Evolutionary conservation across 2,888 invertebrate species (phyloP), one percentile per base, ranked within the genome.

Genomic region (Dioctria rufipes): DNA sequence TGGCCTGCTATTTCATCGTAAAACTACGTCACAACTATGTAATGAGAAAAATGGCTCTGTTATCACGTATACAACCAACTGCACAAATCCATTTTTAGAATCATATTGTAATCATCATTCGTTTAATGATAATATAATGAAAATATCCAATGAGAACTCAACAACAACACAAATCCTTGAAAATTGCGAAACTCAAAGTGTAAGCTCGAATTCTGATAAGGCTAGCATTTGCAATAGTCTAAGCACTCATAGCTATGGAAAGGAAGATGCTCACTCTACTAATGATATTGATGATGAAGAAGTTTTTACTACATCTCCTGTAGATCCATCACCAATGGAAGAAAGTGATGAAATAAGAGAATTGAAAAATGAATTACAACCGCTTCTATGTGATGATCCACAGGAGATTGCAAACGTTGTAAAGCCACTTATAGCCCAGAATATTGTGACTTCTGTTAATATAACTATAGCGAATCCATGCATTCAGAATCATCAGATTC

Each of bases 381-480:
- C 90, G 0, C 82, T 90, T 49, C 84, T 90, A 39, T 86, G 88
- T 0, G 89, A 88, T 0, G 87, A 87, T 49, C 84, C 87, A 0
- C 86, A 87, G 0, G 86, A 88, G 6, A 85, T 88, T 49, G 86
- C 86, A n/a, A 87, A 87, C 63, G 83, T 89, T 58, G 78, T 81
- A 11, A 85, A 86, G n/a, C 87, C 86, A 0, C 81, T 88, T 88
- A 88, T 87, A 86, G 87, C 86, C 67, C 90, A 92, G 67, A 92
- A 91, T 83, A 92, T 92, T 2, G 92, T 92, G 87, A 92, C 93
- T 9, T 92, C 92, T 8, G 92, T 92, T 4, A 92, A 92, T 85
- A 92, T 92, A 84, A 92, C 92, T 65, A 94, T 94, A 82, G 92
- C 94, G 9, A 94, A 93, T 89, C 94, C 94, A 2, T 93, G 92